Percentiles rank a stretch among this genome's conserved stretches.
These are phyloP conservation scores for Dendroctonus ponderosae DNA, from an alignment of 1,140 invertebrate genomes.

Conservation along the genomic window DNA sequence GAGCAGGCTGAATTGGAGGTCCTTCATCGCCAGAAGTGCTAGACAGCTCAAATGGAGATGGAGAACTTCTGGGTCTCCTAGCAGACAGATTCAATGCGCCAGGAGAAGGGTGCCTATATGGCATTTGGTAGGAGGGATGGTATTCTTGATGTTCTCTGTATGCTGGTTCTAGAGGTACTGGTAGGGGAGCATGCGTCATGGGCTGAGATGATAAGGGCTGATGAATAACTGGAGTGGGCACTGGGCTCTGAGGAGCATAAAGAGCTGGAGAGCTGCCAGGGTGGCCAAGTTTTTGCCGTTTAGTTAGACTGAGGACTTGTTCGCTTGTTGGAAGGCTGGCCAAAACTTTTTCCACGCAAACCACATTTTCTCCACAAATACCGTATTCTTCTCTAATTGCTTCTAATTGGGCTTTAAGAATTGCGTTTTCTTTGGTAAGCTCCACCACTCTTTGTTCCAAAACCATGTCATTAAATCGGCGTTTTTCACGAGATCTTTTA, in stretches of 20 bases:
- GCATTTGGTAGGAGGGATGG: slow-evolving; percentile 41
- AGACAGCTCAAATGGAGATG: slow-evolving; percentile 66
- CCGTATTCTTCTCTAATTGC: slow-evolving; percentile 93
- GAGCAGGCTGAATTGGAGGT: slow-evolving; percentile 52
- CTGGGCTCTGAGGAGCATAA: slow-evolving; percentile 62
- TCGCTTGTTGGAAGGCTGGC: slow-evolving; percentile 79
- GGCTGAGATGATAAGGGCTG: slow-evolving; percentile 57
- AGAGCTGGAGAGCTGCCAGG: slow-evolving; percentile 51
- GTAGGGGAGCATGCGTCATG: slow-evolving; percentile 40
- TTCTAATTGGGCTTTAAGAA: slow-evolving; percentile 87
- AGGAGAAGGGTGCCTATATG: slow-evolving; percentile 49
- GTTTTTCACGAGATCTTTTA: slow-evolving; percentile 92
- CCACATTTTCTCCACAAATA: slow-evolving; percentile 79
- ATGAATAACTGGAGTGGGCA: slow-evolving; percentile 68
- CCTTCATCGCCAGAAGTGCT: slow-evolving; percentile 71
- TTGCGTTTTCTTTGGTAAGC: slow-evolving; percentile 91
- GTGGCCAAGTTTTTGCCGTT: slow-evolving; percentile 68
- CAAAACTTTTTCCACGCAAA: slow-evolving; percentile 84
- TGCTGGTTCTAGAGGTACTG: slow-evolving; percentile 45
- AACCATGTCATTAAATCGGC: slow-evolving; percentile 95
- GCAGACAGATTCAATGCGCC: slow-evolving; percentile 65
- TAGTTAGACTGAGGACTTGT: slow-evolving; percentile 77
- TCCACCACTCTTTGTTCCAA: slow-evolving; percentile 91
- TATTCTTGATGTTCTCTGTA: slow-evolving; percentile 48
- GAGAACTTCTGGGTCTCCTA: slow-evolving; percentile 48